phyloP scores from a whole-genome alignment of 2,888 invertebrate species.

The Drosophila fulvimacula region DNA sequence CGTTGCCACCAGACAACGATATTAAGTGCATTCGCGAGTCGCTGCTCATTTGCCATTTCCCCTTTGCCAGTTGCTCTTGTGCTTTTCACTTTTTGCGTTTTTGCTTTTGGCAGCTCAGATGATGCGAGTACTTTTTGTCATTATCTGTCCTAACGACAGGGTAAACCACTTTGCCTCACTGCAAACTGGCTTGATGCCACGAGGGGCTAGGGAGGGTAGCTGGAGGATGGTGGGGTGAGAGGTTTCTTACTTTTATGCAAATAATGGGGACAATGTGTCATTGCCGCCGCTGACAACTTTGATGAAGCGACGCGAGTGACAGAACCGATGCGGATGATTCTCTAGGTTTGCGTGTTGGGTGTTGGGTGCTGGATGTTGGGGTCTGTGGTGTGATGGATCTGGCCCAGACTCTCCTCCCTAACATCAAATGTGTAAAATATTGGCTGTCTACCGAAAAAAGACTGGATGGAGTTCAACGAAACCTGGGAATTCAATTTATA shows the following conservation, averaged over 20 bases:
- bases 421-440: conserved; percentile 78
- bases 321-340: conserved; percentile 41
- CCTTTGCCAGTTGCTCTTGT: conserved; percentile 4
- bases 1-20: conserved; percentile 1
- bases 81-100: conserved; percentile 2
- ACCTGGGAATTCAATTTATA: conserved; percentile 77
- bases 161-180: conserved; percentile 67
- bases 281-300: conserved; percentile 70
- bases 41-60: neutral
- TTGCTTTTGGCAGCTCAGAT: conserved; percentile 14
- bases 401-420: conserved; percentile 11
- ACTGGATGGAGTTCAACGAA: conserved; percentile 27
- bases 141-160: conserved; percentile 54
- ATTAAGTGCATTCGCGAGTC: conserved; percentile 22
- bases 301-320: conserved; percentile 68
- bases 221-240: neutral
- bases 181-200: conserved; percentile 9
- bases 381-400: conserved; percentile 49
- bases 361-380: conserved; percentile 4
- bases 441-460: conserved; percentile 56
- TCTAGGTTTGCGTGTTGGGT: conserved; percentile 10
- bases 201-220: neutral
- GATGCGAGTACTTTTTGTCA: conserved; percentile 18
- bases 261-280: conserved; percentile 79
- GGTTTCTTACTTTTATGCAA: conserved; percentile 72